Evolutionary conservation across 1,140 invertebrate species (phyloP).

Genomic region (Dolichoris vasculosae): DNA sequence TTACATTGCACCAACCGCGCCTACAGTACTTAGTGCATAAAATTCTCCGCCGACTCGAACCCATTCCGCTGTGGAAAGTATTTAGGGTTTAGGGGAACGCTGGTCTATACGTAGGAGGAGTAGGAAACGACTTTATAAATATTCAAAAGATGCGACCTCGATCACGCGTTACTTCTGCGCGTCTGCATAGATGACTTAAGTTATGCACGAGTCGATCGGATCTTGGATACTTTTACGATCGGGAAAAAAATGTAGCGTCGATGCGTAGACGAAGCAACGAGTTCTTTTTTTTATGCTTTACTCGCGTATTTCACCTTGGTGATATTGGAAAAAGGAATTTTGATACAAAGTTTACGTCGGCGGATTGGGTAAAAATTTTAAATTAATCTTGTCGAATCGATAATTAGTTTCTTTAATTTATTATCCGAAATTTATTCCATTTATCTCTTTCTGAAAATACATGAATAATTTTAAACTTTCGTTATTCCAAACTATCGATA

Average conservation of each 20-base stretch:
- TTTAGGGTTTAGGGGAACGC: no score
- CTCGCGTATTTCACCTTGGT: neutral
- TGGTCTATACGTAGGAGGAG: no score
- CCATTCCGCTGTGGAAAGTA: no score
- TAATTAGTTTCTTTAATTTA: no score
- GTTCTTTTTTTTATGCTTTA: neutral
- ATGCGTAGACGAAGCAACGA: neutral
- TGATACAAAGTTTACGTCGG: no score
- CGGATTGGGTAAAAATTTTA: no score
- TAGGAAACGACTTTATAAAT: slow-evolving; percentile 33
- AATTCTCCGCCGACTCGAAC: slow-evolving; percentile 7
- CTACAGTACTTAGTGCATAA: neutral
- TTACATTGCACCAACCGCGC: no score
- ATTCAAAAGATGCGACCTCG: slow-evolving; percentile 35
- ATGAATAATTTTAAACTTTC: no score
- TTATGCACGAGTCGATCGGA: slow-evolving; percentile 34
- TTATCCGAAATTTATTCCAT: no score
- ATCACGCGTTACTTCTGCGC: neutral
- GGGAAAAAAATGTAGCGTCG: neutral
- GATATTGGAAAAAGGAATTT: neutral
- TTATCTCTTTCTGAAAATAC: no score
- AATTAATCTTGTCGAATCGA: no score
- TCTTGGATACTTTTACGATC: slow-evolving; percentile 41
- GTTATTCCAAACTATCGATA: no score
- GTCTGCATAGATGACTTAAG: neutral